Conservation (phyloP, 2,797 vertebrate species). For the Dendrocincla fuliginosa region DNA sequence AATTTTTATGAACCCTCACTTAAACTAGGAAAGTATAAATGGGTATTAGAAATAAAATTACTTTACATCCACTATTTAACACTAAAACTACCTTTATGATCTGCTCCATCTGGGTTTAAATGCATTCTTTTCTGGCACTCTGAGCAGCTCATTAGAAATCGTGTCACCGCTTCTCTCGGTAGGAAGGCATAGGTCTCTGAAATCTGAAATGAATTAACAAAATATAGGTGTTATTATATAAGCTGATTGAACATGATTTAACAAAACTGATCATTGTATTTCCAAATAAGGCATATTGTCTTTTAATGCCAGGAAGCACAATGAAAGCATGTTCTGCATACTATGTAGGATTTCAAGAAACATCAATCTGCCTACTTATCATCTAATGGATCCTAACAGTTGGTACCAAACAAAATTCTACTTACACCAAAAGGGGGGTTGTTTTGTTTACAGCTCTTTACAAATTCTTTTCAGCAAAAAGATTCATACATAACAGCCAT, state of each 20-base stretch:
- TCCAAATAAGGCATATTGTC: slow-evolving; percentile 64
- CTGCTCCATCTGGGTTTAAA: slow-evolving; percentile 85
- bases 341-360: slow-evolving; percentile 69
- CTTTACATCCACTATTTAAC: slow-evolving; percentile 67
- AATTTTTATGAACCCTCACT: slow-evolving; percentile 50
- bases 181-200: slow-evolving; percentile 88
- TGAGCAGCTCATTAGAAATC: slow-evolving; percentile 88
- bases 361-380: slow-evolving; percentile 41
- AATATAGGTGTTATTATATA: slow-evolving; percentile 64
- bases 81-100: slow-evolving; percentile 83
- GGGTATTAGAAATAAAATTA: slow-evolving; percentile 67
- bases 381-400: slow-evolving; percentile 8
- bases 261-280: slow-evolving; percentile 64
- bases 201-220: slow-evolving; percentile 83
- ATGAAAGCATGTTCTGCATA: slow-evolving; percentile 69
- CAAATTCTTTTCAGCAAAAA: slow-evolving; percentile 39
- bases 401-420: neutral
- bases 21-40: slow-evolving; percentile 65
- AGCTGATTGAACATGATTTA: slow-evolving; percentile 60
- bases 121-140: slow-evolving; percentile 90
- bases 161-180: slow-evolving; percentile 86
- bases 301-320: slow-evolving; percentile 70
- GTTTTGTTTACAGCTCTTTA: neutral
- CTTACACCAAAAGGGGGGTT: neutral
- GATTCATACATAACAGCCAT: neutral